phyloP scores from a whole-genome alignment of 2,888 invertebrate genomes.

The Uropetala carovei region DNA sequence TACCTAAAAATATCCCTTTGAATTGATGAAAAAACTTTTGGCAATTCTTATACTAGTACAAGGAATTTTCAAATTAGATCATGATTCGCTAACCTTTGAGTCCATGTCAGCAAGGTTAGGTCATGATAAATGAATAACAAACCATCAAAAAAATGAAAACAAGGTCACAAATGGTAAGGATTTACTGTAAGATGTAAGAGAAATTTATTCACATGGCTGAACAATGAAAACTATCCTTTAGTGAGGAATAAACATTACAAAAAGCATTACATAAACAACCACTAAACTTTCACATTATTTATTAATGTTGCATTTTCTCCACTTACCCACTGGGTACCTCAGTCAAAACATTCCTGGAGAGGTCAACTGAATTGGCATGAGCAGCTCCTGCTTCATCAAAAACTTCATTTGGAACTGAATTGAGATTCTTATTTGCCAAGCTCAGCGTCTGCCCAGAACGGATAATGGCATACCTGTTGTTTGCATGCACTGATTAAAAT shows the following conservation, averaged over 20 bases:
- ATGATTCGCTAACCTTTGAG: too few species aligned
- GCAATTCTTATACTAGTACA: too few species aligned
- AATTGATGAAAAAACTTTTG: too few species aligned
- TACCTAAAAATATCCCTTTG: too few species aligned
- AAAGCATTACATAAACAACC: too few species aligned
- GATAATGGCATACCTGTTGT: slow-evolving; percentile 74
- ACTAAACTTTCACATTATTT: too few species aligned
- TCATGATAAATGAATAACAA: too few species aligned
- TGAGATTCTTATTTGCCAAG: slow-evolving; percentile 81
- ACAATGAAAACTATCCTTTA: neutral
- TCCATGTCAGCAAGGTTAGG: too few species aligned
- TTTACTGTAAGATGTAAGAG: too few species aligned
- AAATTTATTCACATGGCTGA: neutral
- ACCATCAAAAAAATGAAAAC: neutral
- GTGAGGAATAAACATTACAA: too few species aligned
- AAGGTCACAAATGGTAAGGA: neutral
- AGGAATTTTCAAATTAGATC: too few species aligned
- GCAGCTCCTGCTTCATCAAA: slow-evolving; percentile 84
- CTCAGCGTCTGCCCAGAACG: slow-evolving; percentile 78
- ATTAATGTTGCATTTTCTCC: too few species aligned
- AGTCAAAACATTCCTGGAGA: slow-evolving; percentile 87
- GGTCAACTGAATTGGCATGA: slow-evolving; percentile 85
- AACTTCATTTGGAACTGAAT: slow-evolving; percentile 83
- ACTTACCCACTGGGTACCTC: slow-evolving; percentile 83
- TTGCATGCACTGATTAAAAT: neutral